These are phyloP conservation scores for Antennarius striatus DNA, from an alignment of 2,113 vertebrate genomes.

Conservation along the genomic window DNA sequence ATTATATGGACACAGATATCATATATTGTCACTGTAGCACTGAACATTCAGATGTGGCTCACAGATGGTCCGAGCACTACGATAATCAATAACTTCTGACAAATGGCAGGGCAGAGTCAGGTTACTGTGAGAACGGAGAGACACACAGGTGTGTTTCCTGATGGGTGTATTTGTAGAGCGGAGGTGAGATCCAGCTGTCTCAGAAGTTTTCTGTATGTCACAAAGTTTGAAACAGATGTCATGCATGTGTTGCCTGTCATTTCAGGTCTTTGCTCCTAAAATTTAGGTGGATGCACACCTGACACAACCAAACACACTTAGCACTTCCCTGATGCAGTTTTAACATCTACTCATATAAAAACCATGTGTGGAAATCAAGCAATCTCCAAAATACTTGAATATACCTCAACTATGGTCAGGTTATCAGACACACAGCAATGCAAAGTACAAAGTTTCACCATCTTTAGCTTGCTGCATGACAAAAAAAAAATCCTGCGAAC, in stretches of 20 bases:
- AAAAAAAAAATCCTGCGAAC: slow-evolving; percentile 24
- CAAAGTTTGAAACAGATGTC: slow-evolving; percentile 10
- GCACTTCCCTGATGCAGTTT: slow-evolving; percentile 10
- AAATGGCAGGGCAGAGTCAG: slow-evolving; percentile 40
- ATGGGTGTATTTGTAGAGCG: slow-evolving; percentile 2
- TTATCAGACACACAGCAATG: slow-evolving; percentile 6
- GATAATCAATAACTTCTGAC: slow-evolving; percentile 44
- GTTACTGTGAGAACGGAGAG: slow-evolving; percentile 59
- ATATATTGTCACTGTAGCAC: too few species aligned
- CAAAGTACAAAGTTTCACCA: slow-evolving; percentile 5
- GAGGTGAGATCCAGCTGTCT: slow-evolving; percentile 25
- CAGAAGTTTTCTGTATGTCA: slow-evolving; percentile 14
- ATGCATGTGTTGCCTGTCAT: slow-evolving; percentile 34
- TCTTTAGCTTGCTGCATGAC: slow-evolving; percentile 29
- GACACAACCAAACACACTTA: slow-evolving; percentile 1
- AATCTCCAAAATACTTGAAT: not conserved
- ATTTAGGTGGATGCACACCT: slow-evolving; percentile 61
- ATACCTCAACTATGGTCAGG: slow-evolving; percentile 1
- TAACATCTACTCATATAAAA: not conserved
- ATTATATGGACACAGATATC: too few species aligned
- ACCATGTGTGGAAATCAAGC: not conserved
- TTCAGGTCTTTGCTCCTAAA: slow-evolving; percentile 17
- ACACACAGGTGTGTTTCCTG: slow-evolving; percentile 15
- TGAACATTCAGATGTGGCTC: slow-evolving; percentile 7
- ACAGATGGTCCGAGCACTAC: not conserved